Conservation (phyloP, 2,113 vertebrate genomes). For the Conger conger region DNA sequence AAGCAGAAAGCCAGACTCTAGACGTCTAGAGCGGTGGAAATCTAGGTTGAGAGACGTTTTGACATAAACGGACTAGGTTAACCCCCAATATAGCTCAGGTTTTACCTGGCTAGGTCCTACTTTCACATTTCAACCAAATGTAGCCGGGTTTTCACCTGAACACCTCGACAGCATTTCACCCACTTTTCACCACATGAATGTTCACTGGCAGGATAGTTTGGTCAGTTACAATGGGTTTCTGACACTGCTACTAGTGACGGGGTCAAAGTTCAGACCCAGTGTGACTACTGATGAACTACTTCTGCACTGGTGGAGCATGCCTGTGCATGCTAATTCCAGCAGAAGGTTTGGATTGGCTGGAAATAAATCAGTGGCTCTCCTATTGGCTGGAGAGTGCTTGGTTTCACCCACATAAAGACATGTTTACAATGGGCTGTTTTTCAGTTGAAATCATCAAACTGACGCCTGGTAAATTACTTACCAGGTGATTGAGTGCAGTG, state of each 20-base stretch:
- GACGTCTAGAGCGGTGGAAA: no score
- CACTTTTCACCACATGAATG: no score
- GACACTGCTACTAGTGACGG: background rate
- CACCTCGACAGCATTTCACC: no score
- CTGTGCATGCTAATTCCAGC: background rate
- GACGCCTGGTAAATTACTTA: background rate
- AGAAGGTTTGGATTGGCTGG: background rate
- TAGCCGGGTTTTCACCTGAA: no score
- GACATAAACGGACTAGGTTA: no score
- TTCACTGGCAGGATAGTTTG: background rate
- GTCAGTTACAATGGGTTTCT: background rate
- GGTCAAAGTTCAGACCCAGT: background rate
- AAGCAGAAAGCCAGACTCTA: no score
- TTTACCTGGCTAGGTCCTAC: no score
- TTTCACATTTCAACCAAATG: no score
- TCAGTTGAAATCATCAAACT: background rate
- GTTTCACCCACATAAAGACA: background rate
- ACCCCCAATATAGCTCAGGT: no score
- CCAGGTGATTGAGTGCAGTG: background rate
- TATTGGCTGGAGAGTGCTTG: background rate
- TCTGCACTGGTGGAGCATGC: background rate
- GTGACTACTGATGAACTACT: background rate
- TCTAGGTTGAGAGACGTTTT: no score
- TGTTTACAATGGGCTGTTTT: background rate
- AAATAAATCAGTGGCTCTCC: background rate